Evolutionary conservation across 1,140 invertebrate genomes (phyloP).

Genomic region (Hermetia illucens): DNA sequence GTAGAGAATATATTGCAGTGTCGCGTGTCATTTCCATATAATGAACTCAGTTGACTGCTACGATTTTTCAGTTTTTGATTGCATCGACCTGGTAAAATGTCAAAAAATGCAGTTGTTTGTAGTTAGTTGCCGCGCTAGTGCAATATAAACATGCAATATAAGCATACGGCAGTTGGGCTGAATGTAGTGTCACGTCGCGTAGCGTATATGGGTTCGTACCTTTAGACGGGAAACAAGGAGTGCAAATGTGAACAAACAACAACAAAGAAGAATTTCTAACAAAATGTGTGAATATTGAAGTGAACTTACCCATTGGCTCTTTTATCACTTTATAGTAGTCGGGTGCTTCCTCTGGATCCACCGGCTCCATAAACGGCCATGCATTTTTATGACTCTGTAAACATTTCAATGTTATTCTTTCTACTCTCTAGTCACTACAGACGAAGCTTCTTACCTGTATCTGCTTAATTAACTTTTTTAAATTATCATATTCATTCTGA

Average conservation of each 20-base stretch:
- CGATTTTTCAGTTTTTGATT: too few relatives aligned
- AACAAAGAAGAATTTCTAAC: background rate
- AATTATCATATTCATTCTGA: conserved; percentile 64
- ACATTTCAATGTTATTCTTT: too few relatives aligned
- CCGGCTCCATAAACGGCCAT: conserved; percentile 94
- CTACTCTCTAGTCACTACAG: conserved; percentile 2
- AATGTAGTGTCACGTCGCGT: too few relatives aligned
- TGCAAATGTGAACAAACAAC: conserved; percentile 4
- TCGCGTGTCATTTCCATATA: too few relatives aligned
- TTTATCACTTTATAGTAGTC: conserved; percentile 97
- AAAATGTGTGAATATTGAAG: background rate
- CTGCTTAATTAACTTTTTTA: conserved; percentile 77
- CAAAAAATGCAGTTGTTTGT: too few relatives aligned
- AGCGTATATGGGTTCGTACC: too few relatives aligned
- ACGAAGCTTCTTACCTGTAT: conserved; percentile 51
- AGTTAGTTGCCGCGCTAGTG: too few relatives aligned
- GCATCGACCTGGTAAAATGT: too few relatives aligned
- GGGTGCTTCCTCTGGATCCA: conserved; percentile 86
- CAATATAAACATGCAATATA: too few relatives aligned
- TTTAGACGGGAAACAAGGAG: conserved; percentile 3
- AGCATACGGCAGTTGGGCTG: too few relatives aligned
- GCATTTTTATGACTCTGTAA: conserved; percentile 73
- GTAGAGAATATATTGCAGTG: too few relatives aligned
- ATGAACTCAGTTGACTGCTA: too few relatives aligned
- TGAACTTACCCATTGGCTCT: conserved; percentile 87